Base-by-base conservation (phyloP, 2,888 invertebrate species). In the Polylopha cassiicola region DNA sequence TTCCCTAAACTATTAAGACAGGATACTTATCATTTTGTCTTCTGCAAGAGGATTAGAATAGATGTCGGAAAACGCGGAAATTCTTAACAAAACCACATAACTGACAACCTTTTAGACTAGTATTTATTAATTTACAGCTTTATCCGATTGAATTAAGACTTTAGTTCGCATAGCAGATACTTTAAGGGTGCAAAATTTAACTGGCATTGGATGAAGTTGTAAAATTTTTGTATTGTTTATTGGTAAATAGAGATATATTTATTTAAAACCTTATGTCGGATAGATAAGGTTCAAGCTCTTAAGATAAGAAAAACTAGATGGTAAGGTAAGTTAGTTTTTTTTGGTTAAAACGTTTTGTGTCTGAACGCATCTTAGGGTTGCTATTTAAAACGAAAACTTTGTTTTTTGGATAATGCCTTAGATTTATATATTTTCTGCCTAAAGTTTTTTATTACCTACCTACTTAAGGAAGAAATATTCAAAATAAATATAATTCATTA, bases 11-110 rank as follows among this genome's bases (percentile, higher is more conserved):
- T 23, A 29, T 34, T 34, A 22, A 6, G 11, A 2, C 28, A 22
- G 17, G 8, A 39, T 28, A 38, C 20, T 38, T 36, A 39, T 39
- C 34, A 22, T 39, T 39, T 44, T 39, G 43, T 33, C 14, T 33
- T 18, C 39, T 39, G 28, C 14, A 5, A 13, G 16, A 10, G 8
- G 13, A 22, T 39, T 15, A 30, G 27, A 43, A 39, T 39, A 44
- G 43, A 31, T 13, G 14, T 16, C 32, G 43, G 32, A 29, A 39
- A 34, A 39, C 9, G 39, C 29, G 34, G 33, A 34, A 29, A 39
- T 39, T 39, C 34, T 23, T 30, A 17, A 6, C 34, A 14, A 43
- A 23, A 44, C 43, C 3, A 26, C 15, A 21, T 34, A 9, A 23
- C 7, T 0, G n/a, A 14, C 4, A 10, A 20, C 9, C 15, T 18